Evolutionary conservation across 2,888 invertebrate genomes (phyloP), one percentile per base, ranked within the genome.

Genomic region (Cephalotes varians): DNA sequence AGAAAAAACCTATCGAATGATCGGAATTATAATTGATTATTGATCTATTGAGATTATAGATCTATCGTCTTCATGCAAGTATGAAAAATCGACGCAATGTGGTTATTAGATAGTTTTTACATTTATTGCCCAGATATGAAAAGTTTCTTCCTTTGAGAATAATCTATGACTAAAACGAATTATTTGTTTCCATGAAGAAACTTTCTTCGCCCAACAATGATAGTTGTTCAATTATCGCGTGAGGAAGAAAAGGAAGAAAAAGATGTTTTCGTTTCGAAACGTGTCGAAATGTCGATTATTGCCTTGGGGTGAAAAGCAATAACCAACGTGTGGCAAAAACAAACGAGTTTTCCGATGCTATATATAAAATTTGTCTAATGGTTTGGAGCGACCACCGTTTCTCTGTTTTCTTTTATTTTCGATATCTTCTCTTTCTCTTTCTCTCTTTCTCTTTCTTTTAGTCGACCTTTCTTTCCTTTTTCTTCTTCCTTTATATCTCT

Each of bases 301-400:
- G 85, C 56, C 72, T 64, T 40, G 58, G 15, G 25, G 47, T 25
- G 40, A 80, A 72, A 81, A 74, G 85, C 86, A 86, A 89, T 87
- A 83, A 85, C 54, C 79, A 83, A 87, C 81, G 74, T 62, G 85
- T 81, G 40, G 84, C 81, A 89, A 83, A 88, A 86, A 90, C 80
- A 90, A 89, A 92, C 81, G 89, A 91, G 88, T 90, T 90, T 87
- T 83, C 88, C 81, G 80, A 71, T 81, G 90, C 90, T 92, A 93
- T 93, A 93, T 92, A 93, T 93, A 93, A 93, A 92, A 93, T 93
- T 93, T 93, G 92, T 93, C 93, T 93, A 93, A 93, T 93, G 93
- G 93, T 88, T 92, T 85, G 93, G 86, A 91, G 88, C 85, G 88
- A 82, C 82, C 79, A 40, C 64, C 65, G 77, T 82, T 76, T 71